These are phyloP conservation scores for Ctenicera cuprea DNA, from an alignment of 2,888 invertebrate genomes.

Conservation along the genomic window DNA sequence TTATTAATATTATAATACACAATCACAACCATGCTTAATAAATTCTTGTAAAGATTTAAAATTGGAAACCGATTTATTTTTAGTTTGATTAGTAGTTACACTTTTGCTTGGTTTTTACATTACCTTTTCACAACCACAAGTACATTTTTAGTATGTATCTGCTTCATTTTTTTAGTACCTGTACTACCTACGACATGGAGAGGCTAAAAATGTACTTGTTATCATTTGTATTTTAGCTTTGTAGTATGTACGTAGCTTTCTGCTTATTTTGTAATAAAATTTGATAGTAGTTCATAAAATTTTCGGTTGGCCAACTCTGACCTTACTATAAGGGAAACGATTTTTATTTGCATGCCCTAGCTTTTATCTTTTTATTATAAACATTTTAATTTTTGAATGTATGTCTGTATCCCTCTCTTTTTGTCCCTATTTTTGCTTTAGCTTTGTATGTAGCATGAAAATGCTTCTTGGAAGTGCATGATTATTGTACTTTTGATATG, in stretches of 20 bases:
- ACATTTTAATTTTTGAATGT: constrained; percentile 30
- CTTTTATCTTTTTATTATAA: constrained; percentile 36
- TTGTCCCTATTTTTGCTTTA: constrained; percentile 42
- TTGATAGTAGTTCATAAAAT: constrained; percentile 64
- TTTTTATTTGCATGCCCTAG: constrained; percentile 64
- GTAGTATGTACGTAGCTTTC: constrained; percentile 65
- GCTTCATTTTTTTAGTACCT: not conserved
- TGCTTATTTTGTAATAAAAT: constrained; percentile 66
- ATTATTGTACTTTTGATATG: constrained; percentile 6
- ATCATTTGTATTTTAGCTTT: constrained; percentile 61
- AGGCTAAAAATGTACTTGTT: constrained; percentile 48
- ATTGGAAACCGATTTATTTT: constrained; percentile 40
- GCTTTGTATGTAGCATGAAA: constrained; percentile 22
- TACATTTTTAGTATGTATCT: constrained; percentile 39
- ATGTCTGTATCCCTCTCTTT: constrained; percentile 26
- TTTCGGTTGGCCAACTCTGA: constrained; percentile 69
- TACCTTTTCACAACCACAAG: constrained; percentile 43
- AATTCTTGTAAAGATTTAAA: constrained; percentile 28
- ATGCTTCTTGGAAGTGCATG: constrained; percentile 19
- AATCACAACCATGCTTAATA: constrained; percentile 43
- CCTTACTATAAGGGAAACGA: constrained; percentile 74
- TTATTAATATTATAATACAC: constrained; percentile 43
- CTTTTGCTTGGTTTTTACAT: constrained; percentile 52
- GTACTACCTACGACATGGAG: not conserved
- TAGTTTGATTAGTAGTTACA: constrained; percentile 47